Base-by-base conservation (phyloP, 2,797 vertebrate genomes). In the Cossypha polioptera region DNA sequence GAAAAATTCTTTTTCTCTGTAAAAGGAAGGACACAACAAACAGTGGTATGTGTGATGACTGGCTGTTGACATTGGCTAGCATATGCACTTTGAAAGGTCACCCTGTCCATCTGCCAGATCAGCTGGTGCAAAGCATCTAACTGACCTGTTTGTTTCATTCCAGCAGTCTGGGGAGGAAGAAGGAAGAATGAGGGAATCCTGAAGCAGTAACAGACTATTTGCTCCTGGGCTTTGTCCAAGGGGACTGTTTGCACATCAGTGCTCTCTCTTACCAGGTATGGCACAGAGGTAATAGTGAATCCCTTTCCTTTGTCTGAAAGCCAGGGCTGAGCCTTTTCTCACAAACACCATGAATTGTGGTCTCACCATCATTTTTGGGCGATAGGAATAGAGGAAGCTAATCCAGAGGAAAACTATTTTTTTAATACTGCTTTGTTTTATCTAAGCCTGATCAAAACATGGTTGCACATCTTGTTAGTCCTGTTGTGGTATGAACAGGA, bases 111-210 rank as follows among this genome's bases (percentile, higher is more conserved):
- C 42, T 73, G 69, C 87, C 33, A 9, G 4, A 11, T 86, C 79
- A 53, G 38, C 72, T 85, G 82, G 13, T 26, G 22, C 45, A 53
- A 45, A 59, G 28, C 54, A 28, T 74, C 76, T 95, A 51, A 86
- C 22, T 38, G 29, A 76, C 73, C 73, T 96, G 48, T 95, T 89
- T 94, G 78, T 92, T 96, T 96, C 78, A 5, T 97, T 96, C 80
- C 87, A 92, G 92, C 1, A 16, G 61, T 17, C 63, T 73, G 54
- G 10, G 45, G 21, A 47, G 45, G 11, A 47, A 21, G 21, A 47
- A 75, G 76, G 73, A 86, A 73, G 61, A 68, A 53, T 71, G 54
- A 86, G 36, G 42, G 35, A 36, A 62, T 89, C 58, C 77, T 68
- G 84, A 75, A 83, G 58, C 13, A 59, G 17, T 38, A 42, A 29